Percentiles rank a stretch among this genome's conserved stretches.
These are phyloP conservation scores for Oncorhynchus kisutch DNA, from an alignment of 2,113 vertebrate species.

Conservation along the genomic window DNA sequence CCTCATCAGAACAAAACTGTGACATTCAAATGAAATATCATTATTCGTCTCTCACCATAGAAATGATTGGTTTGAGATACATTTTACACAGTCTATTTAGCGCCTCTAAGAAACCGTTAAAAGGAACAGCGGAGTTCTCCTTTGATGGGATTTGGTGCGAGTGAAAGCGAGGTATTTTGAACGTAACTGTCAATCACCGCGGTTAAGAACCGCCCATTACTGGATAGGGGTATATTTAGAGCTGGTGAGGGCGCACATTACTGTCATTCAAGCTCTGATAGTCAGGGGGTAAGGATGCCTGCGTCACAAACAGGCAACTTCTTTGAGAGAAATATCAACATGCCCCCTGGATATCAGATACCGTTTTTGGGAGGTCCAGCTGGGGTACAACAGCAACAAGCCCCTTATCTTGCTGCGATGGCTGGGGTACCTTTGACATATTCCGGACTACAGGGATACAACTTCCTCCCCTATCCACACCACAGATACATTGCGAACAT, in stretches of 20 bases:
- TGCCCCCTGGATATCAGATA: slow-evolving; percentile 71
- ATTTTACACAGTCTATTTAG: slow-evolving; percentile 50
- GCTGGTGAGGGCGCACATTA: not conserved
- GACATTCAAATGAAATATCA: slow-evolving; percentile 45
- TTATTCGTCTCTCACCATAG: slow-evolving; percentile 35
- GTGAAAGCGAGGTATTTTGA: slow-evolving; percentile 73
- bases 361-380: slow-evolving; percentile 63
- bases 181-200: slow-evolving; percentile 65
- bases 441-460: slow-evolving; percentile 76
- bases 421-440: slow-evolving; percentile 67
- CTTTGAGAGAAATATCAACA: slow-evolving; percentile 68
- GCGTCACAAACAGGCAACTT: slow-evolving; percentile 73
- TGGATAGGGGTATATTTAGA: slow-evolving; percentile 57
- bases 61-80: slow-evolving; percentile 37
- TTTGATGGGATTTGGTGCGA: slow-evolving; percentile 79
- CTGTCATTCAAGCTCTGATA: slow-evolving; percentile 32
- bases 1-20: slow-evolving; percentile 3
- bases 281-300: slow-evolving; percentile 68
- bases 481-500: slow-evolving; percentile 70
- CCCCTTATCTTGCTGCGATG: slow-evolving; percentile 68
- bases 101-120: slow-evolving; percentile 61
- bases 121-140: slow-evolving; percentile 74
- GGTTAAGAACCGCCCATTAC: slow-evolving; percentile 35
- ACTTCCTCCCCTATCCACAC: slow-evolving; percentile 73
- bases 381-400: slow-evolving; percentile 60